Base-by-base conservation (phyloP, 2,888 invertebrate species). In the Orchesellides sinensis region DNA sequence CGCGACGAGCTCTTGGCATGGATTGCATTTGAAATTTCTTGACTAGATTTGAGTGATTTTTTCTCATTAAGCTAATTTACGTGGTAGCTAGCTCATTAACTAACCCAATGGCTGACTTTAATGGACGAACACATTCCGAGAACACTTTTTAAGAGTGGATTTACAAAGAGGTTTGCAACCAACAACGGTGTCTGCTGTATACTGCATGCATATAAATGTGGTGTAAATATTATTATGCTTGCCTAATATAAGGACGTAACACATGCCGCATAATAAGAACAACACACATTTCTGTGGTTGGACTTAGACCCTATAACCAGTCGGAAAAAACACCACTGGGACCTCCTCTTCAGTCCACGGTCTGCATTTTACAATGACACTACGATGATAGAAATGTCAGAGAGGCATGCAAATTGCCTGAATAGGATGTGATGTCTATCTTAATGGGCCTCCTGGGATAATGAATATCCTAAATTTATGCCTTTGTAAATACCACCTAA, bases 51-150 rank as follows among this genome's bases (percentile, higher is more conserved):
- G 35, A 79, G 65, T 61, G 70, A 56, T 65, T 63, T 79, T 79
- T 79, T 72, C 72, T 80, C 73, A 80, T 80, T 73, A 72, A 56
- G 66, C 73, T 68, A 80, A 80, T 80, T 80, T 80, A 80, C 73
- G 66, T 45, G 63, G 59, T 73, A 32, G 72, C 47, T 40, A 19
- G 40, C 79, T 79, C 72, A 63, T 79, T 65, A 72, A 72, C 65
- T 32, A 65, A 27, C 2, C 47, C 59, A 69, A 40, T 56, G 61
- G 61, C 45, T 63, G 78, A 32, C 35, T 78, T 69, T 78, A 69
- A 69, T 78, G 49, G 69, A 52, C 23, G 23, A 54, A 27, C 27
- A 32, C 68, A 63, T 70, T 59, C 77, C 32, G 19, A 77, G 19
- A 59, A 29, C n/a, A n/a, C 32, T 65, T 63, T n/a, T 21, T 52